A percentile compares a stretch with the other conserved stretches of the same genome.
Conservation (phyloP, 2,113 vertebrate species). For the Nymphicus hollandicus region DNA sequence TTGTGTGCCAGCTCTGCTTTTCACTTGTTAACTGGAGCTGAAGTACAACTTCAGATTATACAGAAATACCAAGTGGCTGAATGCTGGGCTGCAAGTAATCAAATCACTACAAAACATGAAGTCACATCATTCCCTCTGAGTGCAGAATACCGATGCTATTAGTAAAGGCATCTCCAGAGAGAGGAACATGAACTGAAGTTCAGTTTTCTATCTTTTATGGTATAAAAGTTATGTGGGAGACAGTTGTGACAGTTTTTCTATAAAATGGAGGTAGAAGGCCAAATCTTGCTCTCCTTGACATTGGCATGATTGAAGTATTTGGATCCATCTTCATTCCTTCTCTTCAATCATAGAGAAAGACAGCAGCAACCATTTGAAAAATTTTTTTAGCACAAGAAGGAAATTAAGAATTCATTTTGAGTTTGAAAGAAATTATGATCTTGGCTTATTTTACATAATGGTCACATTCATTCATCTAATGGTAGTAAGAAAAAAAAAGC, state of each 20-base stretch:
- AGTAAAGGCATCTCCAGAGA: not conserved
- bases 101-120: not conserved
- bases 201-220: not conserved
- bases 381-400: fast-evolving
- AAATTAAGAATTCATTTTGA: not conserved
- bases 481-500: not conserved
- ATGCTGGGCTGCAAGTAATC: not conserved
- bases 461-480: not conserved
- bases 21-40: not conserved
- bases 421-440: not conserved
- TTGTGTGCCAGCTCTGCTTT: not conserved
- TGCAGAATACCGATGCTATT: not conserved
- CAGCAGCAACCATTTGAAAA: not conserved
- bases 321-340: not conserved
- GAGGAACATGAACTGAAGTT: not conserved
- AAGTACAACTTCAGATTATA: not conserved
- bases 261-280: not conserved
- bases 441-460: not conserved
- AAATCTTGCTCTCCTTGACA: not conserved
- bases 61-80: not conserved
- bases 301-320: not conserved
- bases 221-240: not conserved
- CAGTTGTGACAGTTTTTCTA: not conserved
- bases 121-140: not conserved
- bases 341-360: not conserved